Base-by-base conservation (phyloP, 2,113 vertebrate genomes). In the Rhodinocichla rosea region DNA sequence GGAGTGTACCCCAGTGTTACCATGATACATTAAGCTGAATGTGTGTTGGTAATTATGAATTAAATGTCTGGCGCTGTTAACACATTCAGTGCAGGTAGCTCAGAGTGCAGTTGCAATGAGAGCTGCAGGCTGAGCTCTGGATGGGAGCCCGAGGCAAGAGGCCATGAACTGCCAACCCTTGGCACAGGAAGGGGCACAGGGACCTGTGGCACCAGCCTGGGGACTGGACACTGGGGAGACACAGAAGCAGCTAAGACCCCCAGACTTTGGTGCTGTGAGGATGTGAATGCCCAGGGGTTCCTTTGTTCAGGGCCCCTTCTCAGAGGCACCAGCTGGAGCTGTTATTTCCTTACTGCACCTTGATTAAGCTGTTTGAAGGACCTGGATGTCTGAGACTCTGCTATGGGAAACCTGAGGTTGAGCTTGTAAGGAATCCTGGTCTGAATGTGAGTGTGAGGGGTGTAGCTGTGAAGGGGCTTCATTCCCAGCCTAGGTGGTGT, bases 41-140 rank as follows among this genome's bases (percentile, higher is more conserved):
- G 7, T n/a, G 2, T 82, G 23, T 33, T 23, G 73, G 10, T 85
- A 57, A 30, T 87, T 45, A 37, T 0, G 1, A 75, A 23, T 59
- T 40, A 78, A 93, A 52, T 4, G 5, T 64, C 24, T 70, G 83
- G 23, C 12, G 15, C 10, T 55, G 17, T 55, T 89, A 32, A 53
- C 16, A 40, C 20, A 45, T 45, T 74, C 37, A 47, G 33, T 40
- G 21, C 13, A 10, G 24, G n/a, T 55, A 22, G 30, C 49, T 64
- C 0, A 1, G 49, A 26, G 7, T 70, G 30, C 47, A n/a, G 24
- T 23, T 63, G 19, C 39, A n/a, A 0, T 62, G 49, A 9, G 20
- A 79, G 24, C 56, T 63, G 11, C 2, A 35, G 56, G 3, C 5
- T 63, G 65, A 70, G 40, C 15, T 55, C 30, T 55, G 50, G 17